Evolutionary conservation across 2,888 invertebrate genomes (phyloP), one percentile per base, ranked within the genome.

Genomic region (Loripinus fragilis): DNA sequence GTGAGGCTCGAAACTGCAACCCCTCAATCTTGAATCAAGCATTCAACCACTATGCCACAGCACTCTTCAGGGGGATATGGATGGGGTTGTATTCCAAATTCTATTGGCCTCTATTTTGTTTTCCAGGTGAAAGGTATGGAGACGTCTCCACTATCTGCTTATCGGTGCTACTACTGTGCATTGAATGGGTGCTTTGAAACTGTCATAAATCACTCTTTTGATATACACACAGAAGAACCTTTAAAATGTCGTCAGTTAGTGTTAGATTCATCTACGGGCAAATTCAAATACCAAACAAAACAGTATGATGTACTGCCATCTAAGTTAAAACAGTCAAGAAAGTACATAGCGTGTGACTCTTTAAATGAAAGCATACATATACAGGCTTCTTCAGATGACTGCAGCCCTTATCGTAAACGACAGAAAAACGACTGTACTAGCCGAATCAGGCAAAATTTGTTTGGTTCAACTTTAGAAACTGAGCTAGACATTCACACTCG

Each of bases 251-350:
- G 55, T 25, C 55, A 55, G 25, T 28, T 55, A 12, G 25, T 55
- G 8, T 23, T 55, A n/a, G 55, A 55, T 55, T 12, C 23, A 28
- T 55, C 55, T 25, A 55, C 55, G 25, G 55, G 55, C 25, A 55
- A 55, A 55, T 55, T 55, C 15, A 55, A 55, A 55, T 55, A 55
- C 55, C 55, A 55, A 25, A 55, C 25, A 55, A 28, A 28, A 55
- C 23, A 55, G 23, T n/a, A n/a, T n/a, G 50, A 50, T n/a, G 50
- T 50, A n/a, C 15, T 50, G 15, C 50, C 50, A 50, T n/a, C 20
- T 50, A 7, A 50, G n/a, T 50, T 50, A 20, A 12, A n/a, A n/a
- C 25, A 7, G 15, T 55, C 55, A 55, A 25, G 55, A 55, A 55
- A 55, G 28, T 55, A 28, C 25, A 55, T 55, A 55, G 23, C 55